These are phyloP conservation scores for Mirounga angustirostris DNA, from an alignment of 2,113 vertebrate genomes.

Conservation along the genomic window DNA sequence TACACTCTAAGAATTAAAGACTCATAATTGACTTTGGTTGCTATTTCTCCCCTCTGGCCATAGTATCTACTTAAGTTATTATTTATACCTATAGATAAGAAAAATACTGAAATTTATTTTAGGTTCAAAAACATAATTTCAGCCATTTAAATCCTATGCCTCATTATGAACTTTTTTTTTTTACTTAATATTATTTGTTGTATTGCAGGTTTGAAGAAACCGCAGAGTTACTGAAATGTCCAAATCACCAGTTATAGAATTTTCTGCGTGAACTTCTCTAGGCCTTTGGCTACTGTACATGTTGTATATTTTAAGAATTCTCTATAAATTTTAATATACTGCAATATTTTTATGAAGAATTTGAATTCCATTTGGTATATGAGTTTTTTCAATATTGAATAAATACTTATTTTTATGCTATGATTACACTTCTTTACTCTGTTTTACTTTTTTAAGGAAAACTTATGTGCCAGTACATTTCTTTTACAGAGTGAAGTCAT, in stretches of 20 bases:
- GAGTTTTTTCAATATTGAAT: conserved; percentile 78
- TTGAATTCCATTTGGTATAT: conserved; percentile 60
- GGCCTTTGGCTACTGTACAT: conserved; percentile 67
- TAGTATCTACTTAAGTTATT: conserved; percentile 21
- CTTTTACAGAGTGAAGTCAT: conserved; percentile 74
- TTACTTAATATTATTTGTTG: conserved; percentile 53
- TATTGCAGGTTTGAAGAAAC: conserved; percentile 93
- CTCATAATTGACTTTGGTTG: not conserved
- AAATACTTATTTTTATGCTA: conserved; percentile 78
- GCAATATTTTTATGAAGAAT: conserved; percentile 60
- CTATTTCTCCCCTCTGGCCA: not conserved
- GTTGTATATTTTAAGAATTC: conserved; percentile 74
- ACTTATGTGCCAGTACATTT: conserved; percentile 33
- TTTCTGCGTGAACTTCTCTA: conserved; percentile 42
- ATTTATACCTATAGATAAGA: conserved; percentile 8
- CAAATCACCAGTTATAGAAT: conserved; percentile 81
- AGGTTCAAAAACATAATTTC: conserved; percentile 16
- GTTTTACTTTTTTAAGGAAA: not conserved
- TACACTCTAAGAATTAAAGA: not conserved
- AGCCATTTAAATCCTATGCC: not conserved
- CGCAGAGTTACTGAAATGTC: conserved; percentile 90
- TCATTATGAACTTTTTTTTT: not conserved
- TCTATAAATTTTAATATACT: conserved; percentile 72
- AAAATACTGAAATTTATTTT: conserved; percentile 40
- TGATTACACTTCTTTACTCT: conserved; percentile 28